These are phyloP conservation scores for Drosophila anomelani DNA, from an alignment of 2,888 invertebrate genomes.

Conservation along the genomic window DNA sequence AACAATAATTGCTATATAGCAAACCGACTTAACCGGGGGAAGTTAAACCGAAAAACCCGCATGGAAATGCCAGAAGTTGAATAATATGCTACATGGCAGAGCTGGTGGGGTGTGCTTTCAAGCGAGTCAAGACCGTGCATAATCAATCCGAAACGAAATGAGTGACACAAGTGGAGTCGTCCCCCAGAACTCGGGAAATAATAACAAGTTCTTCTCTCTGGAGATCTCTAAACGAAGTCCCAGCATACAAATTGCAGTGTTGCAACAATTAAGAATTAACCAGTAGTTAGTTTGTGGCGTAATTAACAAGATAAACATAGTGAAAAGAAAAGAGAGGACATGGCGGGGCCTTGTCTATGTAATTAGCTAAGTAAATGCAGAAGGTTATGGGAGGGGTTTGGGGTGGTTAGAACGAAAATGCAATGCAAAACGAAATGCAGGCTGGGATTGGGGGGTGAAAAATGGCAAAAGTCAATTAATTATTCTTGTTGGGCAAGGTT, in stretches of 20 bases:
- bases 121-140: slow-evolving; percentile 63
- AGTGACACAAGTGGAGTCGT: slow-evolving; percentile 50
- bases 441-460: slow-evolving; percentile 6
- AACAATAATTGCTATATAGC: slow-evolving; percentile 68
- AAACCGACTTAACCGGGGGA: slow-evolving; percentile 25
- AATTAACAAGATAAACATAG: slow-evolving; percentile 72
- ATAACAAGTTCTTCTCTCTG: slow-evolving; percentile 35
- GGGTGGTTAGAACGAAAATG: background rate
- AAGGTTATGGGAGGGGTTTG: slow-evolving; percentile 6
- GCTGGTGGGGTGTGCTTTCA: slow-evolving; percentile 28
- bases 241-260: slow-evolving; percentile 54
- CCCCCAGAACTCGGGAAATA: slow-evolving; percentile 26
- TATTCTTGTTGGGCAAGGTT: slow-evolving; percentile 25
- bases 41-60: slow-evolving; percentile 38
- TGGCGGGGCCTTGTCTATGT: slow-evolving; percentile 9
- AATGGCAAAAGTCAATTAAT: slow-evolving; percentile 17
- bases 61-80: slow-evolving; percentile 42
- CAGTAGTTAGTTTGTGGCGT: slow-evolving; percentile 64
- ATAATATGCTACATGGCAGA: slow-evolving; percentile 11
- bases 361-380: slow-evolving; percentile 38
- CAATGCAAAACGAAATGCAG: slow-evolving; percentile 27
- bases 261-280: slow-evolving; percentile 74
- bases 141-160: slow-evolving; percentile 62
- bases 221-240: slow-evolving; percentile 25
- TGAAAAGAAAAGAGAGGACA: slow-evolving; percentile 19